These are phyloP conservation scores for Lichenostomus cassidix DNA, from an alignment of 2,113 vertebrate species.

Conservation along the genomic window DNA sequence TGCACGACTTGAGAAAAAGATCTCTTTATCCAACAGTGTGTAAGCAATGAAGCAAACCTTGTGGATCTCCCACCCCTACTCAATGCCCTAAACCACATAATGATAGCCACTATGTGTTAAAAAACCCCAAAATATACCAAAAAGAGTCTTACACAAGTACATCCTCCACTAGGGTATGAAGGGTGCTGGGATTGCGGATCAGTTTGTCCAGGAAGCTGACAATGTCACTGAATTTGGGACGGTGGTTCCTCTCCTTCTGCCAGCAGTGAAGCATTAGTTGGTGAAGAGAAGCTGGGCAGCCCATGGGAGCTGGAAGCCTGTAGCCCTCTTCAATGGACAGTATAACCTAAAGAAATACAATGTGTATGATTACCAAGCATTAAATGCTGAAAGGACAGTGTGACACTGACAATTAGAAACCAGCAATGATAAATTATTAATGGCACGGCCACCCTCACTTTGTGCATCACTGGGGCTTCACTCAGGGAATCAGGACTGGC, in stretches of 20 bases:
- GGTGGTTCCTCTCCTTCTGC: constrained; percentile 94
- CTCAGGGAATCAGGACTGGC: not conserved
- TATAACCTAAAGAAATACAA: constrained; percentile 82
- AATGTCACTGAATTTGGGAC: constrained; percentile 92
- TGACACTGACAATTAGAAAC: not conserved
- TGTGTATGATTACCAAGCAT: not conserved
- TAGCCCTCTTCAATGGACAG: constrained; percentile 96
- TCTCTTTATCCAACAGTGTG: not conserved
- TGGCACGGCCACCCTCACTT: not conserved
- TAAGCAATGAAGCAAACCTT: not conserved
- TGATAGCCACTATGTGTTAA: not conserved
- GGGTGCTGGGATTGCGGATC: constrained; percentile 92
- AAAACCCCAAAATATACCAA: not conserved
- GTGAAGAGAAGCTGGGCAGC: constrained; percentile 91
- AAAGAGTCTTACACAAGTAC: constrained; percentile 83
- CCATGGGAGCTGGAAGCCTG: constrained; percentile 94
- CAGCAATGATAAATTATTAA: not conserved
- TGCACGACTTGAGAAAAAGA: not conserved
- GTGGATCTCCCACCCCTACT: not conserved
- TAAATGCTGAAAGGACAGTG: not conserved
- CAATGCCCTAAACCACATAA: not conserved
- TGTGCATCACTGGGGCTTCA: not conserved
- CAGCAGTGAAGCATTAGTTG: constrained; percentile 96
- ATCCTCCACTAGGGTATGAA: constrained; percentile 91
- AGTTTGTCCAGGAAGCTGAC: constrained; percentile 95